Evolutionary conservation across 2,888 invertebrate species (phyloP).

Genomic region (Unio pictorum): DNA sequence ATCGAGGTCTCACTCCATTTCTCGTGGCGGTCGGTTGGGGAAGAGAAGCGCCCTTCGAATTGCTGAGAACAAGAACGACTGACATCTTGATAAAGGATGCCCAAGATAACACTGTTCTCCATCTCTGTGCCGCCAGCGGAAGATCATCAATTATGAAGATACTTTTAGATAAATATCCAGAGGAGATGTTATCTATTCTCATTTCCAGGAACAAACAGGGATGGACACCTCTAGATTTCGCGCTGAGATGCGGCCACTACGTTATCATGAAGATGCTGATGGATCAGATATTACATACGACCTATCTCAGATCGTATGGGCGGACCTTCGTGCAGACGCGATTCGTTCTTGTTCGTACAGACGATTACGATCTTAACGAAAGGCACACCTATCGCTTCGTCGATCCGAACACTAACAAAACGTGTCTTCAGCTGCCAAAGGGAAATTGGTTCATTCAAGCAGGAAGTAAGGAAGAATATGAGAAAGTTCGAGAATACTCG

Average conservation of each 20-base stretch:
- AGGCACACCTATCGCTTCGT: conserved; percentile 29
- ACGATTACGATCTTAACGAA: conserved; percentile 29
- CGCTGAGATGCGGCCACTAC: conserved; percentile 34
- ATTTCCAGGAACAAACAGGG: conserved; percentile 33
- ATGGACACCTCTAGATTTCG: conserved; percentile 38
- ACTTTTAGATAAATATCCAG: conserved; percentile 19
- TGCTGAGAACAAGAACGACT: conserved; percentile 15
- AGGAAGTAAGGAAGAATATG: conserved; percentile 33
- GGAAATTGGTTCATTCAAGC: conserved; percentile 40
- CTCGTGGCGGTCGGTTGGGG: conserved; percentile 37
- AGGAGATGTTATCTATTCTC: conserved; percentile 25
- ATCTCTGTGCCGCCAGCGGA: conserved; percentile 34
- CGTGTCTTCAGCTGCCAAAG: conserved; percentile 36
- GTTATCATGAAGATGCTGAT: conserved; percentile 26
- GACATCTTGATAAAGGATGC: conserved; percentile 21
- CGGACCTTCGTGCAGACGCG: conserved; percentile 36
- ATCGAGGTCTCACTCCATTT: conserved; percentile 33
- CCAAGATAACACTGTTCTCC: conserved; percentile 31
- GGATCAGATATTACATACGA: conserved; percentile 13
- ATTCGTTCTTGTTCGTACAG: conserved; percentile 30
- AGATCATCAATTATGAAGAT: conserved; percentile 28
- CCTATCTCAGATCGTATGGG: conserved; percentile 15
- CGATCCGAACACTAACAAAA: conserved; percentile 14
- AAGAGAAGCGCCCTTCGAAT: conserved; percentile 28
- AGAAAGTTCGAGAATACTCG: conserved; percentile 26